Evolutionary conservation across 2,797 vertebrate species (phyloP), one percentile per base, ranked within the genome.

Genomic region (Tragopan temminckii): DNA sequence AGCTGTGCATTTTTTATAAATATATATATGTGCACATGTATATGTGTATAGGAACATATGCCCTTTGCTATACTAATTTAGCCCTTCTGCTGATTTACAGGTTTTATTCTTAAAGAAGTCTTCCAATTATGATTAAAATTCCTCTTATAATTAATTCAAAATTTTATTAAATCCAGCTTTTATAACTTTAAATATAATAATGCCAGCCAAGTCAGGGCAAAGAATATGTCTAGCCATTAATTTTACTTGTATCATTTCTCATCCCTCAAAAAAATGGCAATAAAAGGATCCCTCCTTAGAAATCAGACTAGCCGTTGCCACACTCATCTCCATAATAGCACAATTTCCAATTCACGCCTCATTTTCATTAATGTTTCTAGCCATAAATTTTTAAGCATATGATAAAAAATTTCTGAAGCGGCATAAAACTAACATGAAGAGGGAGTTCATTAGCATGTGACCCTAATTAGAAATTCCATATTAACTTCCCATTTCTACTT

Each of bases 321-420:
- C 77, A 79, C 97, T 97, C 97, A 97, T 98, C 97, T 98, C 97
- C 97, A 97, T 98, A 98, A 98, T 98, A 97, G 97, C 96, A 97
- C 97, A 97, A 98, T 98, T 98, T 98, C 97, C 97, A 97, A 98
- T 98, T 98, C 97, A 98, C 96, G 97, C 98, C 98, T 98, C 98
- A 98, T 98, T 98, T 98, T 98, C 98, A 98, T 98, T 98, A 98
- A 98, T 98, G 98, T 98, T 98, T 98, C 98, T 95, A 94, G 95
- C 98, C 97, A 98, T 98, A 98, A 98, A 98, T 98, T 98, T 98
- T 98, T 98, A 98, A 98, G 98, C 98, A 98, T 98, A 98, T 98
- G 98, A 98, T 98, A 98, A 98, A 98, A 98, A 98, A 98, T 98
- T 98, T 98, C 98, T 98, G 98, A 98, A 98, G 98, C 97, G 62